These are phyloP conservation scores for Drosophila macrospina DNA, from an alignment of 2,888 invertebrate species.

Conservation along the genomic window DNA sequence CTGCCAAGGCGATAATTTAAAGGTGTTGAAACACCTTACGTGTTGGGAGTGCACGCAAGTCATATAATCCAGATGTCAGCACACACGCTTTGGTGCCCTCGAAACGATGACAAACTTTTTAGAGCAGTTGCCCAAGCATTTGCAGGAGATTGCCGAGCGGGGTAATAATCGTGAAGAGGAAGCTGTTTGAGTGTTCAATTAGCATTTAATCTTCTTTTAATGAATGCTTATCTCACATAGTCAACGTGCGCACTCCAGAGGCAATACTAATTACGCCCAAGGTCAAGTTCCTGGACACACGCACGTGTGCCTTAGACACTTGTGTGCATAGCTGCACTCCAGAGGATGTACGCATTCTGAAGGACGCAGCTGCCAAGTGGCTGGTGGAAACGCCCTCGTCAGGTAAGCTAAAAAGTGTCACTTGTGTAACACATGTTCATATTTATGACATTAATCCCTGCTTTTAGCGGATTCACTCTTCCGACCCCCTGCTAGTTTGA, in stretches of 20 bases:
- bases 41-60: constrained; percentile 48
- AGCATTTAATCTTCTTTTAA: constrained; percentile 23
- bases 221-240: constrained; percentile 46
- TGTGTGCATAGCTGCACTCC: constrained; percentile 72
- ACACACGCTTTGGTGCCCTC: constrained; percentile 16
- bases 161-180: constrained; percentile 52
- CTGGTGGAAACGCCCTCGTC: constrained; percentile 69
- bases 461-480: constrained; percentile 64
- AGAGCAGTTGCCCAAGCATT: constrained; percentile 72
- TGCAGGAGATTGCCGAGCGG: constrained; percentile 72
- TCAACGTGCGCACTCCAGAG: constrained; percentile 77
- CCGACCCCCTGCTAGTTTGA: constrained; percentile 58
- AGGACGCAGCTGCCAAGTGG: constrained; percentile 83
- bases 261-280: constrained; percentile 74
- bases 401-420: constrained; percentile 48
- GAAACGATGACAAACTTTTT: constrained; percentile 75
- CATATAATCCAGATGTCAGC: constrained; percentile 35
- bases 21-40: constrained; percentile 74
- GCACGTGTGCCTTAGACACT: constrained; percentile 34
- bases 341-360: constrained; percentile 81
- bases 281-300: constrained; percentile 68
- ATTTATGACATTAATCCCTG: not conserved
- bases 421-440: not conserved
- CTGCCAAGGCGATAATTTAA: constrained; percentile 57
- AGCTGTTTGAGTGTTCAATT: constrained; percentile 10